These are phyloP conservation scores for Tychaedon coryphoeus DNA, from an alignment of 2,113 vertebrate genomes.

Conservation along the genomic window DNA sequence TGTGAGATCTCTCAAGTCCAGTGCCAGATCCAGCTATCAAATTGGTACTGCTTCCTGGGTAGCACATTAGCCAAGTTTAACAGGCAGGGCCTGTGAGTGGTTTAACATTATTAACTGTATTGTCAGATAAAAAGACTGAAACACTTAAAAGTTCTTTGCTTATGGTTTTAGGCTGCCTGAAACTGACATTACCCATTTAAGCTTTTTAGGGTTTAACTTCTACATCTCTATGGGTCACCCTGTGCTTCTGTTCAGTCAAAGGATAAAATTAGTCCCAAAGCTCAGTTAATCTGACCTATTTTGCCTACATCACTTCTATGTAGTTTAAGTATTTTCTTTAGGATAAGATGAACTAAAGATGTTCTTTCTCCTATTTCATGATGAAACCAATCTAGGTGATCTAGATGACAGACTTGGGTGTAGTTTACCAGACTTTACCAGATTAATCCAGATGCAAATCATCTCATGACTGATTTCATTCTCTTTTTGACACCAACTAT, in stretches of 20 bases:
- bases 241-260: neutral
- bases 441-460: neutral
- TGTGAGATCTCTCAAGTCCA: neutral
- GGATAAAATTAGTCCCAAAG: neutral
- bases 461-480: neutral
- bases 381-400: neutral
- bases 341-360: neutral
- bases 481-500: neutral
- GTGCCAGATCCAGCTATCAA: neutral
- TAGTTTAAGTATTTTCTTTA: neutral
- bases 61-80: neutral
- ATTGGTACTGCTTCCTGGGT: neutral
- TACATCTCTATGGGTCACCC: neutral
- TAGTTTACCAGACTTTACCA: neutral
- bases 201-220: neutral
- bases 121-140: neutral
- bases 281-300: neutral
- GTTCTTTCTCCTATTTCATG: neutral
- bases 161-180: neutral
- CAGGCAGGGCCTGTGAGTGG: neutral
- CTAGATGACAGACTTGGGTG: neutral
- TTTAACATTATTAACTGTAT: neutral
- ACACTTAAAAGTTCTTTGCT: neutral
- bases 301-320: neutral
- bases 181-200: neutral